Percentiles rank a stretch among this genome's conserved stretches.
These are phyloP conservation scores for Odontesthes bonariensis DNA, from an alignment of 2,113 vertebrate genomes.

Conservation along the genomic window DNA sequence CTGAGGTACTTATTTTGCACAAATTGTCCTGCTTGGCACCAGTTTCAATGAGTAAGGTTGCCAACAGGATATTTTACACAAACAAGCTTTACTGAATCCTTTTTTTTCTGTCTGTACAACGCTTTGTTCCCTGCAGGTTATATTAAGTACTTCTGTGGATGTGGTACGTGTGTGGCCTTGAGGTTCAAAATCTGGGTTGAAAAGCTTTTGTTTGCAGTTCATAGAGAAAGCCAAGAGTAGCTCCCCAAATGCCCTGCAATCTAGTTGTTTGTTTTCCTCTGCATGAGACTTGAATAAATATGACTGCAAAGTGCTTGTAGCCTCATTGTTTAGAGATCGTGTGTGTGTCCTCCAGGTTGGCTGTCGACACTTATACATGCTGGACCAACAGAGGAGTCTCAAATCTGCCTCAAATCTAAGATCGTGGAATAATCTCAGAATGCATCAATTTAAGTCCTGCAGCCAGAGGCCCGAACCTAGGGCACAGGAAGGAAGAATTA, in stretches of 20 bases:
- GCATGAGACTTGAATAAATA: constrained; percentile 8
- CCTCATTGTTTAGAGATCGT: background rate
- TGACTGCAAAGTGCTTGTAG: background rate
- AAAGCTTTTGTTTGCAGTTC: constrained; percentile 45
- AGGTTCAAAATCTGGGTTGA: constrained; percentile 30
- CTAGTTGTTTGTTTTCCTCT: constrained; percentile 15
- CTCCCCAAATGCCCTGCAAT: constrained; percentile 28
- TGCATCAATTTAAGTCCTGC: background rate
- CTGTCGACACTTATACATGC: background rate
- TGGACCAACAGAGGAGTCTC: background rate
- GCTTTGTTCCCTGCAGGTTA: constrained; percentile 27
- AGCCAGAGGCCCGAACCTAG: constrained; percentile 42
- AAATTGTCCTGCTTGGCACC: constrained; percentile 5
- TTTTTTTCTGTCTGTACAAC: background rate
- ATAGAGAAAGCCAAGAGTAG: constrained; percentile 14
- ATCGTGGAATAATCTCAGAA: background rate
- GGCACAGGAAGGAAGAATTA: constrained; percentile 51
- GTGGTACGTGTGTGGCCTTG: constrained; percentile 6
- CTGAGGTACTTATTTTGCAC: background rate
- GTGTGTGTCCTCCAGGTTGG: constrained; percentile 17
- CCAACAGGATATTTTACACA: constrained; percentile 10
- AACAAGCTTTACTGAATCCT: constrained; percentile 2
- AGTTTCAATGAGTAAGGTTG: background rate
- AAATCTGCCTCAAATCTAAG: background rate
- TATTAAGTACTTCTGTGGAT: constrained; percentile 20